Evolutionary conservation across 2,113 vertebrate species (phyloP), one percentile per base, ranked within the genome.

Genomic region (Geococcyx californianus): DNA sequence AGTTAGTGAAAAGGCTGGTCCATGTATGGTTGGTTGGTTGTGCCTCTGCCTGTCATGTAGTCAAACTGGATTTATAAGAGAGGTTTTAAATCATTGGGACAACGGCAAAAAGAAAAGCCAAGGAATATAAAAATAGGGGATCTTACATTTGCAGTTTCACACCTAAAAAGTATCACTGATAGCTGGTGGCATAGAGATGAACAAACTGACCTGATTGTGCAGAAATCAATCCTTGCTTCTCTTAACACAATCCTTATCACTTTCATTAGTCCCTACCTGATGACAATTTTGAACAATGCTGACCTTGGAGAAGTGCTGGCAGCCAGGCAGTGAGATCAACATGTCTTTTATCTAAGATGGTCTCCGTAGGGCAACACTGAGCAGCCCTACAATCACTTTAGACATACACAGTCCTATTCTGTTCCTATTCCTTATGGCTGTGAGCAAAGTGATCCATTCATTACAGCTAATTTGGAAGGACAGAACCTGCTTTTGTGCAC

Each of bases 381-480:
- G 36, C 36, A 92, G 12, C 28, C 21, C 49, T 93, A 52, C 84
- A 56, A 5, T 64, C 18, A 13, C 6, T 13, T 60, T 19, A 76
- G 54, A 25, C 16, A 3, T 19, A 14, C 16, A 33, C 24, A n/a
- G 24, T 36, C 40, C 44, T 55, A 12, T 67, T 83, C 42, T 28
- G 3, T 85, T 91, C n/a, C n/a, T n/a, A n/a, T n/a, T 52, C 51
- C 38, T 33, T 85, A n/a, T 0, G 2, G 21, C 55, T 2, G 3
- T 0, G 0, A 58, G 24, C 21, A 54, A 84, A 25, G 60, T 36
- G 56, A 87, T 81, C 36, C 42, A 11, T 74, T 89, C 38, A 7
- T 12, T 63, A 19, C 16, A 70, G 34, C 18, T 78, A 20, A 36
- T 67, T 63, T 7, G 11, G 33, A 76, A 90, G 38, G 55, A 51